Percentiles rank a stretch among this genome's conserved stretches.
These are phyloP conservation scores for Auanema sp. DNA, from an alignment of 2,888 invertebrate genomes.

Conservation along the genomic window DNA sequence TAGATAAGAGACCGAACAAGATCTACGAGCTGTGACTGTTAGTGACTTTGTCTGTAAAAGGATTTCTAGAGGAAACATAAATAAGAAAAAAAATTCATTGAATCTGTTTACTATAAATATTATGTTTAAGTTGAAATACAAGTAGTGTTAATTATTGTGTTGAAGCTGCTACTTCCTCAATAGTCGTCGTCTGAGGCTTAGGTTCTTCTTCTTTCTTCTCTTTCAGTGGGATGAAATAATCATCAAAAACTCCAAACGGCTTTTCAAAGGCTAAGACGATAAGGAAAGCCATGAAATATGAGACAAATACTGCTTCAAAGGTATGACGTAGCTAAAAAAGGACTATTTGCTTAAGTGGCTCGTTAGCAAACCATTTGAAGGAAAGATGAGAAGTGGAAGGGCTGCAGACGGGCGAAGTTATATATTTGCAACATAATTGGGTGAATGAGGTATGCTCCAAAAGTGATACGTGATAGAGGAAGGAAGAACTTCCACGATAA, in stretches of 20 bases:
- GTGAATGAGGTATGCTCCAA: constrained; percentile 81
- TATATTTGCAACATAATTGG: constrained; percentile 62
- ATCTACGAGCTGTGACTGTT: too few species aligned
- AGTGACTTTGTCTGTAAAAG: too few species aligned
- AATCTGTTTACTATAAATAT: constrained; percentile 4
- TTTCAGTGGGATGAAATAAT: constrained; percentile 10
- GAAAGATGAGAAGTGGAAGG: constrained; percentile 64
- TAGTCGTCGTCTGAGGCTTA: constrained; percentile 4
- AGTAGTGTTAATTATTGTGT: constrained; percentile 7
- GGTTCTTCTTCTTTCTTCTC: constrained; percentile 6
- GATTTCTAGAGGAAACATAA: too few species aligned
- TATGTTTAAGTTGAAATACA: constrained; percentile 3
- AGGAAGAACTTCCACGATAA: constrained; percentile 82
- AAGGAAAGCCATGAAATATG: constrained; percentile 55
- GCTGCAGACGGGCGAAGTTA: constrained; percentile 57
- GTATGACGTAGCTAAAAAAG: constrained; percentile 54
- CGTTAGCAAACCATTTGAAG: constrained; percentile 55
- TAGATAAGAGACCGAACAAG: too few species aligned
- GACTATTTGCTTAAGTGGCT: background rate
- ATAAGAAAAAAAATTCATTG: constrained; percentile 9
- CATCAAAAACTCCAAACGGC: constrained; percentile 57
- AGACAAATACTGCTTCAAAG: constrained; percentile 52
- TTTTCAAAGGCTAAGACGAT: constrained; percentile 57
- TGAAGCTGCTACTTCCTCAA: constrained; percentile 16
- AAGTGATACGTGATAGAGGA: constrained; percentile 87